A percentile compares a stretch with the other conserved stretches of the same genome.
These are phyloP conservation scores for Martes martes DNA, from an alignment of 2,113 vertebrate genomes.

Conservation along the genomic window DNA sequence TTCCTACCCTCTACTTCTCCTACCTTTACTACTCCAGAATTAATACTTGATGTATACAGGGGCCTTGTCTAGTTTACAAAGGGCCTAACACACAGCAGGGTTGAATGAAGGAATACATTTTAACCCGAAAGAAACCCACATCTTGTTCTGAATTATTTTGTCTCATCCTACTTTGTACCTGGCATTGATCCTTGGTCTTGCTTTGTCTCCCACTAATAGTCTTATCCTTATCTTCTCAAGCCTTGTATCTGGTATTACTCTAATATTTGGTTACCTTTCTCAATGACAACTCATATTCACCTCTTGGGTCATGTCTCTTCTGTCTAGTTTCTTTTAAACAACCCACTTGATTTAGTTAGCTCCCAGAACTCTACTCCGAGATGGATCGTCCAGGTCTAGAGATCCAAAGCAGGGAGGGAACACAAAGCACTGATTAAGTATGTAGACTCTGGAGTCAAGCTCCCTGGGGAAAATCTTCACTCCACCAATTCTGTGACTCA, in stretches of 20 bases:
- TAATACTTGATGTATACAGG: not conserved
- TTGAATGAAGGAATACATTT: not conserved
- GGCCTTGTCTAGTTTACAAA: not conserved
- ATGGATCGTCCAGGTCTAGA: not conserved
- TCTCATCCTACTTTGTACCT: not conserved
- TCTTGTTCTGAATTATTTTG: not conserved
- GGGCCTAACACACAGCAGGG: not conserved
- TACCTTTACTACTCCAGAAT: not conserved
- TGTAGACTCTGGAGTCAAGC: not conserved
- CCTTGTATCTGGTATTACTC: not conserved
- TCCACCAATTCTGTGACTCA: not conserved
- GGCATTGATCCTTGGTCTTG: not conserved
- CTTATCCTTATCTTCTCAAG: not conserved
- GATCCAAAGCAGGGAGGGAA: not conserved
- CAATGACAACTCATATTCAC: not conserved
- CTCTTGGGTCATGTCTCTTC: not conserved
- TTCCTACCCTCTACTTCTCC: not conserved
- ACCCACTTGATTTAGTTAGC: not conserved
- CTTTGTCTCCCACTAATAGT: not conserved
- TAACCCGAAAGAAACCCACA: not conserved
- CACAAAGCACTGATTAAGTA: not conserved
- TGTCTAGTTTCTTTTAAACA: not conserved
- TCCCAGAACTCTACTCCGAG: not conserved
- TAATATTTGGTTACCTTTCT: not conserved
- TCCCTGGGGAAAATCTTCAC: not conserved